Evolutionary conservation across 2,888 invertebrate species (phyloP), one percentile per base, ranked within the genome.

Genomic region (Drosophila phalerata): DNA sequence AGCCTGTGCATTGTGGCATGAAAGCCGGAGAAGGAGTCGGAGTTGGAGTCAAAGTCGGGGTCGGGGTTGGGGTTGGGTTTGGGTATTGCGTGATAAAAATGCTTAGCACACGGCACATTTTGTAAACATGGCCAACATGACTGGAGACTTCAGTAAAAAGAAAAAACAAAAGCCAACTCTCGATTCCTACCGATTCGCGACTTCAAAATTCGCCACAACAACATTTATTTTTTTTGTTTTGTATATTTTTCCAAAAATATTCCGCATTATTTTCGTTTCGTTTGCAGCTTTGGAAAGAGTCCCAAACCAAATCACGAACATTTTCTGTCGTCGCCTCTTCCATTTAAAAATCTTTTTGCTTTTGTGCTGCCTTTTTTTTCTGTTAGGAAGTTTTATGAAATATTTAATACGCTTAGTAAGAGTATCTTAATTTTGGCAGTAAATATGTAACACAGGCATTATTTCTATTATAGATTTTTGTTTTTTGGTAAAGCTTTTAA

Each of bases 91-190:
- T 88, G 85, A 85, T 86, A 83, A 88, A 88, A 86, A 88, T 85
- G 83, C 88, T 85, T 76, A 81, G 88, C 85, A 80, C 81, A 84
- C 72, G 79, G 83, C 83, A 66, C 85, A 85, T 87, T 83, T 79
- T 83, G 88, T 86, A 69, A 88, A 88, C 88, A 86, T 85, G 88
- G 79, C 63, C 83, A 87, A 85, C 83, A 85, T 79, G 84, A 77
- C 73, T 61, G 72, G 22, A 43, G 61, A 69, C 55, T 56, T 55
- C 38, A 42, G 51, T 48, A 42, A 57, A 66, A 49, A 53, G 55
- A 43, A 57, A 56, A 68, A 25, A 25, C 49, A 45, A 43, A 67
- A 30, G 49, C 45, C 49, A 62, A 58, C 72, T 68, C 75, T 72
- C 64, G 53, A 61, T 76, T 61, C 63, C 69, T 63, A 30, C 66